These are phyloP conservation scores for Horisme vitalbata DNA, from an alignment of 2,888 invertebrate genomes.

Conservation along the genomic window DNA sequence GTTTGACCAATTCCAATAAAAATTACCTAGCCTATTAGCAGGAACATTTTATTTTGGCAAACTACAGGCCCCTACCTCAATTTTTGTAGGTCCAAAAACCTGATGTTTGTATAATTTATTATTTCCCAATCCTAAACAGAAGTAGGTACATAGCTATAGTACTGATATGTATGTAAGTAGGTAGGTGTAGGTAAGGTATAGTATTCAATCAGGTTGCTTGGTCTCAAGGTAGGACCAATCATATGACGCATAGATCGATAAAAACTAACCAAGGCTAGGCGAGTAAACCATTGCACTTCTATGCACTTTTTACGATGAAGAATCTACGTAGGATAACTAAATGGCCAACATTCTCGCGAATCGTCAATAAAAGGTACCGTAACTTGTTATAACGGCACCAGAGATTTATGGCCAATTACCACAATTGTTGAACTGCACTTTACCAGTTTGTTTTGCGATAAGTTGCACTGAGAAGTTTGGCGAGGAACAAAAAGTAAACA, in stretches of 20 bases:
- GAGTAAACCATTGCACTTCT: conserved; percentile 4
- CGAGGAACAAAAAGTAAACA: conserved; percentile 22
- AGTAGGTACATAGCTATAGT: too few species aligned
- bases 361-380: conserved; percentile 8
- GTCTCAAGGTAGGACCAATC: conserved; percentile 1
- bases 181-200: neutral
- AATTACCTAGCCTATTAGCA: too few species aligned
- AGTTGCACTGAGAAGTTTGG: conserved; percentile 9
- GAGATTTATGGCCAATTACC: conserved; percentile 29
- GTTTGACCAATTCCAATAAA: too few species aligned
- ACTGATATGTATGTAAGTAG: too few species aligned
- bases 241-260: conserved; percentile 15
- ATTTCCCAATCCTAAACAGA: too few species aligned
- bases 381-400: conserved; percentile 11
- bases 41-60: too few species aligned
- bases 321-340: too few species aligned
- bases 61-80: too few species aligned
- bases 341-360: conserved; percentile 9
- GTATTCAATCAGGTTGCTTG: too few species aligned
- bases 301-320: conserved; percentile 8
- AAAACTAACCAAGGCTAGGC: conserved; percentile 10
- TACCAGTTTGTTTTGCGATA: conserved; percentile 13
- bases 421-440: conserved; percentile 17
- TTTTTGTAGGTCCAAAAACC: too few species aligned
- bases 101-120: too few species aligned